Base-by-base conservation (phyloP, 1,140 invertebrate species). In the Battus philenor region DNA sequence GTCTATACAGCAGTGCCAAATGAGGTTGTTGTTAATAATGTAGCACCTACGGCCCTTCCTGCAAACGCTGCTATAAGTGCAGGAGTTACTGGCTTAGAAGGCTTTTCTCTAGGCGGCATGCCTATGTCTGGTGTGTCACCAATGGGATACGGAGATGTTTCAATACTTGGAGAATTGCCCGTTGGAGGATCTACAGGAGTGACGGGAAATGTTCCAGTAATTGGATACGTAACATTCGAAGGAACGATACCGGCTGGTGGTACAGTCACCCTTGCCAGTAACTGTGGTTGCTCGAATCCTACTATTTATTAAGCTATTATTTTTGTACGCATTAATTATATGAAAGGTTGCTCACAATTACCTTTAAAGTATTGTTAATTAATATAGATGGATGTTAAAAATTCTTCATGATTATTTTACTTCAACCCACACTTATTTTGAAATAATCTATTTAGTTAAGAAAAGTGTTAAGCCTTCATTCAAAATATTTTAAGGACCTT, bases 161-260 rank as follows among this genome's bases (percentile, higher is more conserved):
- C 58, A 1, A 54, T 75, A 0, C 39, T 38, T n/a, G 71, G 71
- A 0, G 69, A 72, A 5, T 47, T 75, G 39, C 71, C 71, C 41
- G 71, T 75, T 0, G 64, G 59, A 26, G 73, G 71, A 1, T 62
- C 60, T 0, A 79, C 71, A 4, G 70, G 62, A 1, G 54, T 77
- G 0, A 38, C 55, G 20, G 77, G 77, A 4, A 73, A 82, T 13
- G 68, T 77, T 20, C 78, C 78, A 45, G 68, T 82, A 0, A 70
- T 82, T 48, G 78, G 78, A 22, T 77, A 65, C 26, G 78, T 82
- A 0, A 71, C 62, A 5, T 81, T 81, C 33, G 77, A 81, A 24
- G 77, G 77, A 0, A 59, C 47, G 7, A 50, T 81, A 32, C 77
- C 77, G 47, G 77, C 74, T 1, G 65, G 58, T 20, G 77, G 77